phyloP scores from a whole-genome alignment of 2,113 vertebrate genomes.

The Bufo bufo region DNA sequence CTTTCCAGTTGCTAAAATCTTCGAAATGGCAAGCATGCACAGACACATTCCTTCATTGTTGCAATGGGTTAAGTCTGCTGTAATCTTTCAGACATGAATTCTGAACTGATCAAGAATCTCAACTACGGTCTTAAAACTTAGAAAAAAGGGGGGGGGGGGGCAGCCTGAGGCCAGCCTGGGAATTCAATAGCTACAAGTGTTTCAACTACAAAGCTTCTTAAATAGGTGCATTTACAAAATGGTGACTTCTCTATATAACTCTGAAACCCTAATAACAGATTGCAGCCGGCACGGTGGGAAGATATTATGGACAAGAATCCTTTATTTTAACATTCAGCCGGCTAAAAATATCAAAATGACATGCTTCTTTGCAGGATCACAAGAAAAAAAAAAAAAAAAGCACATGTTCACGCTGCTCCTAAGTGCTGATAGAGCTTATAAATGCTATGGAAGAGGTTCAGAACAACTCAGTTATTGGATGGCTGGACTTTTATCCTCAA shows the following conservation, averaged over 20 bases:
- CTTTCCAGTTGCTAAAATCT: slow-evolving; percentile 27
- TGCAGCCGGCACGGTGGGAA: neutral
- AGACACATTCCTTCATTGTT: slow-evolving; percentile 46
- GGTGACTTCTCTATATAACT: neutral
- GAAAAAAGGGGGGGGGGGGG: neutral
- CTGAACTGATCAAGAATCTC: slow-evolving; percentile 26
- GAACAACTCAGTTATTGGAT: neutral
- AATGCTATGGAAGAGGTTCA: neutral
- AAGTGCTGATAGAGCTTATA: slow-evolving; percentile 2
- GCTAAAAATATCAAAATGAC: slow-evolving; percentile 66
- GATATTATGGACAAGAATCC: slow-evolving; percentile 40
- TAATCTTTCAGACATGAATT: neutral
- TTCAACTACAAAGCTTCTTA: slow-evolving; percentile 56
- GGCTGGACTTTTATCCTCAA: neutral
- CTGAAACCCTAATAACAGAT: slow-evolving; percentile 47
- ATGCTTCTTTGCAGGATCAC: slow-evolving; percentile 43
- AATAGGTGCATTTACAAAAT: slow-evolving; percentile 55
- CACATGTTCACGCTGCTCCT: slow-evolving; percentile 49
- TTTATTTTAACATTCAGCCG: slow-evolving; percentile 62
- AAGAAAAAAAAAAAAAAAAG: slow-evolving; percentile 62
- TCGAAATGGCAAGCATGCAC: slow-evolving; percentile 31
- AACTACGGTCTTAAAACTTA: slow-evolving; percentile 47
- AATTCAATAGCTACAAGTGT: slow-evolving; percentile 66
- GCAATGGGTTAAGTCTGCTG: slow-evolving; percentile 25
- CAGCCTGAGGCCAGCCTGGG: slow-evolving; percentile 59